These are phyloP conservation scores for Polypedilum vanderplanki DNA, from an alignment of 1,140 invertebrate species.

Conservation along the genomic window DNA sequence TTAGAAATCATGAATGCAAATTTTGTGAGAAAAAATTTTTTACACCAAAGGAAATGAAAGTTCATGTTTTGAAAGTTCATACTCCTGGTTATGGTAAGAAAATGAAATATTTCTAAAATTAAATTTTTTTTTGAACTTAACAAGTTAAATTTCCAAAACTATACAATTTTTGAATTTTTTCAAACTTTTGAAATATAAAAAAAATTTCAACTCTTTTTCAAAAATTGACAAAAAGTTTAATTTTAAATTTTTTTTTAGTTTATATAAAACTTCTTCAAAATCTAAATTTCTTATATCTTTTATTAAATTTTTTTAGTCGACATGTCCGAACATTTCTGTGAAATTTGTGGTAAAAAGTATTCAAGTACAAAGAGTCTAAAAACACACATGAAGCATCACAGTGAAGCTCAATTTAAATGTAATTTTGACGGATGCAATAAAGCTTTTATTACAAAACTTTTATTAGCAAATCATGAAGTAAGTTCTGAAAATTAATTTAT, in stretches of 20 bases:
- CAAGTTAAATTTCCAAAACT: no score
- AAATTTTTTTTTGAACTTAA: no score
- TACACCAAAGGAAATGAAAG: constrained; percentile 5
- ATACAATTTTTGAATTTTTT: no score
- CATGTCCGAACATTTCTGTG: background rate
- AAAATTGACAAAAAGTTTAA: no score
- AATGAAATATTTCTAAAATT: no score
- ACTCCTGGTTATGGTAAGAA: background rate
- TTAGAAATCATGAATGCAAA: constrained; percentile 13
- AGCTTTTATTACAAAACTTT: background rate
- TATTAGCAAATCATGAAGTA: background rate
- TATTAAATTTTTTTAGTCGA: no score
- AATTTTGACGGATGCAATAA: background rate
- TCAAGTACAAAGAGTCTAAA: background rate
- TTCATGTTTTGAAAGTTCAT: background rate
- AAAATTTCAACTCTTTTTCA: no score
- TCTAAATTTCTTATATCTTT: no score
- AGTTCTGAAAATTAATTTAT: no score
- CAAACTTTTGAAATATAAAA: no score
- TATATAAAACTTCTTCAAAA: no score
- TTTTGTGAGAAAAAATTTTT: background rate
- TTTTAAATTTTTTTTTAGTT: no score
- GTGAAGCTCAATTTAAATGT: background rate
- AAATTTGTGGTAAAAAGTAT: background rate
- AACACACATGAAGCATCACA: constrained; percentile 22